Conservation (phyloP, 2,113 vertebrate species). For the Heptranchias perlo region DNA sequence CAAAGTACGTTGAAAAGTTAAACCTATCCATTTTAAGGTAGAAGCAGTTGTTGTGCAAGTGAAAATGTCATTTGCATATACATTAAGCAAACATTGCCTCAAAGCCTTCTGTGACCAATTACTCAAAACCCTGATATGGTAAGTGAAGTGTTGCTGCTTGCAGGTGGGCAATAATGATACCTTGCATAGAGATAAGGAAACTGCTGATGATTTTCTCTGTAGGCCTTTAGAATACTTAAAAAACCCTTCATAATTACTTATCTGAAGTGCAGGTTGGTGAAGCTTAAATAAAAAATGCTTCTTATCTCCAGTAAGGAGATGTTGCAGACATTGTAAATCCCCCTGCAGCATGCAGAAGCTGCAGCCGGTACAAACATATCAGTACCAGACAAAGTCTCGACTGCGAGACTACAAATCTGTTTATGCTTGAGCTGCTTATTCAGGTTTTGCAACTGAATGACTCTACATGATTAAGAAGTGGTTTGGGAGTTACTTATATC, state of each 20-base stretch:
- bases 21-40: background rate
- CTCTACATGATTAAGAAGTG: background rate
- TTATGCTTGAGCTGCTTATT: background rate
- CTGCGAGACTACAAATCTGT: background rate
- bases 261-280: background rate
- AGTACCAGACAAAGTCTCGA: background rate
- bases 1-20: background rate
- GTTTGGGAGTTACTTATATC: background rate
- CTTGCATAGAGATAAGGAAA: background rate
- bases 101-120: background rate
- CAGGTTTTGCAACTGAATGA: too few species aligned
- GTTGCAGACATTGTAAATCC: background rate
- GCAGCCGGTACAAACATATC: background rate
- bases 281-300: constrained; percentile 18
- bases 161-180: background rate
- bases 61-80: background rate
- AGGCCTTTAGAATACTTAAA: background rate
- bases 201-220: background rate
- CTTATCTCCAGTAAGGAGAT: background rate
- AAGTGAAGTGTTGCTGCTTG: background rate
- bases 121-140: background rate
- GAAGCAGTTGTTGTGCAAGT: background rate
- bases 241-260: background rate
- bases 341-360: background rate
- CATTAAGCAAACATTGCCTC: background rate